Base-by-base conservation (phyloP, 2,797 vertebrate species). In the Liparis tanakae region DNA sequence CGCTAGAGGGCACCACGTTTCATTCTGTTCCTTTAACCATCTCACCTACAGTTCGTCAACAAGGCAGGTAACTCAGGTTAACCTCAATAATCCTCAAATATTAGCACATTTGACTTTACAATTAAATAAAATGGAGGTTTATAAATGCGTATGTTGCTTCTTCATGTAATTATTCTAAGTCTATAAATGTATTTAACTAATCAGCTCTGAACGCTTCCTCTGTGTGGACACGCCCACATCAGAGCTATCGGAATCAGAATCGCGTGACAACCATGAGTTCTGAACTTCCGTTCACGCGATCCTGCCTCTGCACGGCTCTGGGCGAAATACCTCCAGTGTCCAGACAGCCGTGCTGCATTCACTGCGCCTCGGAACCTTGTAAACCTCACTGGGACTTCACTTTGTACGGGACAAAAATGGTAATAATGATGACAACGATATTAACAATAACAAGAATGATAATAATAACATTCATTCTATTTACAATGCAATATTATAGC, bases 331-430 rank as follows among this genome's bases (percentile, higher is more conserved):
- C 6, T 14, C 1, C 1, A 6, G 10, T 20, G 0, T 9, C 0
- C 0, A 0, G 6, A 36, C 5, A 0, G 3, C 0, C 2, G 17
- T 73, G 84, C 39, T 72, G 70, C 85, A 0, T 90, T 87, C 82
- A 84, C 0, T 0, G 30, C 0, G 22, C 22, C n/a, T 25, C 17
- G 74, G 50, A 44, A 53, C 22, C 68, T 78, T 67, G 1, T 3
- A 1, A 13, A 7, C 9, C 22, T 12, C 20, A 2, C 4, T 6
- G 18, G 12, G 12, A 56, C 12, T 20, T 37, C 13, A 36, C 36
- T 43, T 67, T 44, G 30, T 4, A 36, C 2, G 20, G 14, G 46
- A 20, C 7, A 46, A 7, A 8, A 14, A 10, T 41, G 6, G 10
- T 10, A 37, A 36, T 58, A n/a, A 36, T 36, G 15, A 30, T 14